Evolutionary conservation across 2,113 vertebrate genomes (phyloP).

Genomic region (Alethe castanea): DNA sequence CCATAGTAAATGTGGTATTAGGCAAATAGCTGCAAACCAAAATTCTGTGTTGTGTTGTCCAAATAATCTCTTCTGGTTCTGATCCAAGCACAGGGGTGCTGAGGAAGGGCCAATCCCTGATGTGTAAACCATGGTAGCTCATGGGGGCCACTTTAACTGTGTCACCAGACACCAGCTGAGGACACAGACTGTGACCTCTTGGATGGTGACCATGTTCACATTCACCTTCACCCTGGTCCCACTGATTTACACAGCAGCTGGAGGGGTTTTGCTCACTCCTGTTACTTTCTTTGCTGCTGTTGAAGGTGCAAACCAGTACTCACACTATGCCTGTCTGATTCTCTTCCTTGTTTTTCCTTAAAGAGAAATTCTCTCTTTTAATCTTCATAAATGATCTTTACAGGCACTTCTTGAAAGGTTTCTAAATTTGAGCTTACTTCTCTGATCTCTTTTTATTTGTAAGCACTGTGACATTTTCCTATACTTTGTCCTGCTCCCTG

Average conservation of each 20-base stretch:
- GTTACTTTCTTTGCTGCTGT: background rate
- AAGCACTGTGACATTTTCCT: conserved; percentile 13
- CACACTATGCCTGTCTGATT: background rate
- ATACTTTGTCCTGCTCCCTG: background rate
- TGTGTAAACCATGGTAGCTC: background rate
- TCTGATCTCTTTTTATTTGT: conserved; percentile 29
- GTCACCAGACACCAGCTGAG: background rate
- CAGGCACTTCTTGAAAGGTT: background rate
- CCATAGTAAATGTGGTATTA: background rate
- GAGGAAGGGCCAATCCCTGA: background rate
- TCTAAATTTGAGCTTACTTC: conserved; percentile 17
- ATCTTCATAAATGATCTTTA: conserved; percentile 35
- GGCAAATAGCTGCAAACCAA: background rate
- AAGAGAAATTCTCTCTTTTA: conserved; percentile 27
- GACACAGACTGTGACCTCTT: background rate
- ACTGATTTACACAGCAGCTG: background rate
- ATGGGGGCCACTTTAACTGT: background rate
- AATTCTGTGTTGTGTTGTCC: background rate
- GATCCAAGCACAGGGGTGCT: background rate
- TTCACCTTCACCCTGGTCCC: background rate
- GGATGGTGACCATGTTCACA: background rate
- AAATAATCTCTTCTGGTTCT: background rate
- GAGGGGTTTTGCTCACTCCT: background rate
- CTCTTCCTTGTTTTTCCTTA: background rate
- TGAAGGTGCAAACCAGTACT: background rate